These are phyloP conservation scores for Oryctes rhinoceros DNA, from an alignment of 1,140 invertebrate species.

Conservation along the genomic window DNA sequence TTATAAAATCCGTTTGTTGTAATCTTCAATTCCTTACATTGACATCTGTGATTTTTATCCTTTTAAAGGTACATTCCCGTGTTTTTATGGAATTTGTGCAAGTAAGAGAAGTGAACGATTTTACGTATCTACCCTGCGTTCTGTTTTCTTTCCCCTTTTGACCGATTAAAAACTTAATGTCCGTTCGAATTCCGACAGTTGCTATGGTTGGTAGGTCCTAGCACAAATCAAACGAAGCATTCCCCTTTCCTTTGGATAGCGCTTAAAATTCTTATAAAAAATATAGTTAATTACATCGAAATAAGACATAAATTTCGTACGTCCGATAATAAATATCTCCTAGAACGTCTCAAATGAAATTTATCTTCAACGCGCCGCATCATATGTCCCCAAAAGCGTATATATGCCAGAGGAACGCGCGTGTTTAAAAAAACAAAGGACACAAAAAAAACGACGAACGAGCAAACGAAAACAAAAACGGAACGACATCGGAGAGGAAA, in stretches of 20 bases:
- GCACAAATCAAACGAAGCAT: neutral
- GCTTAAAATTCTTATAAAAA: conserved; percentile 18
- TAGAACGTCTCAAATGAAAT: conserved; percentile 26
- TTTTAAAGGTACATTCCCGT: too few species aligned
- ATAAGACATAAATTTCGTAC: conserved; percentile 23
- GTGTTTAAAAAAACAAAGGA: neutral
- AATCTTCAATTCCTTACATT: too few species aligned
- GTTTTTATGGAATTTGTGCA: too few species aligned
- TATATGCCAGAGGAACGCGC: conserved; percentile 10
- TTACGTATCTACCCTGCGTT: too few species aligned
- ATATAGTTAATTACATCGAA: conserved; percentile 22
- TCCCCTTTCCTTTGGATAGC: neutral
- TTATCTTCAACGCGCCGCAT: conserved; percentile 21
- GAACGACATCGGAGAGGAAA: neutral
- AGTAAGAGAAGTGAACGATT: too few species aligned
- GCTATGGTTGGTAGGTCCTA: neutral
- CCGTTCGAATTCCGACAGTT: neutral
- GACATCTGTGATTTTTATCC: too few species aligned
- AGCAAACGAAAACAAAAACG: neutral
- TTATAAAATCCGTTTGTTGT: too few species aligned
- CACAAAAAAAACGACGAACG: neutral
- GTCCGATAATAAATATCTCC: conserved; percentile 16
- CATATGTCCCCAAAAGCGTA: conserved; percentile 25
- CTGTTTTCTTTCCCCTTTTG: too few species aligned
- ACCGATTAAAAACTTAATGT: too few species aligned